Evolutionary conservation across 2,797 vertebrate species (phyloP), one percentile per base, ranked within the genome.

Genomic region (Diceros bicornis): DNA sequence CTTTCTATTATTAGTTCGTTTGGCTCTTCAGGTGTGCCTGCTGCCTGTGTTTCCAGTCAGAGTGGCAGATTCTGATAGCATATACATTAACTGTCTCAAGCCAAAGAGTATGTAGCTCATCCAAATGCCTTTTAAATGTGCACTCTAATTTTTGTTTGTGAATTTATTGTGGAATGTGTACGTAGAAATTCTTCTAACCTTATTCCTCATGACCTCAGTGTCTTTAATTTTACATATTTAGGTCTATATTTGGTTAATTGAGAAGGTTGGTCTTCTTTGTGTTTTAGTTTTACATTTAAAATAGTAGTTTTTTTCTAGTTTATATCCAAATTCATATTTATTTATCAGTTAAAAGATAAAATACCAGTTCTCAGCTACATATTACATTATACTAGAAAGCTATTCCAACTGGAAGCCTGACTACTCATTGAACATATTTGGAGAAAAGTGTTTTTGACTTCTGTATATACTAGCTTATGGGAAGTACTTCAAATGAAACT

Each of bases 201-300:
- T 71, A 95, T 55, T 92, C 21, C 20, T 94, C 16, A n/a, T 74
- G 52, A n/a, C 29, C 27, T 91, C 14, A 75, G 0, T 74, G 29
- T 77, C 29, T 72, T 96, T 93, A 62, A 61, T 87, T 93, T 93
- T 91, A 77, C 18, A 29, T 66, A 52, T 62, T 62, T 87, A 78
- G 21, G 7, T 83, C 41, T 84, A 41, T 87, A 69, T 55, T 82
- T 89, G n/a, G 23, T 72, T 86, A 78, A 61, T 52, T 68, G 61
- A 81, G 34, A 86, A 92, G 2, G 8, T 71, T 84, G 52, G 0
- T 77, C 55, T 68, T 64, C 27, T 91, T 96, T 86, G 66, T 88
- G 14, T 93, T 87, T 91, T 78, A 77, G 20, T 79, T 94, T 92
- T 86, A 71, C 2, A 29, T 93, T 79, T 97, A 37, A 88, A 96